Conservation (phyloP, 2,797 vertebrate genomes). For the Mionectes olivaceus region DNA sequence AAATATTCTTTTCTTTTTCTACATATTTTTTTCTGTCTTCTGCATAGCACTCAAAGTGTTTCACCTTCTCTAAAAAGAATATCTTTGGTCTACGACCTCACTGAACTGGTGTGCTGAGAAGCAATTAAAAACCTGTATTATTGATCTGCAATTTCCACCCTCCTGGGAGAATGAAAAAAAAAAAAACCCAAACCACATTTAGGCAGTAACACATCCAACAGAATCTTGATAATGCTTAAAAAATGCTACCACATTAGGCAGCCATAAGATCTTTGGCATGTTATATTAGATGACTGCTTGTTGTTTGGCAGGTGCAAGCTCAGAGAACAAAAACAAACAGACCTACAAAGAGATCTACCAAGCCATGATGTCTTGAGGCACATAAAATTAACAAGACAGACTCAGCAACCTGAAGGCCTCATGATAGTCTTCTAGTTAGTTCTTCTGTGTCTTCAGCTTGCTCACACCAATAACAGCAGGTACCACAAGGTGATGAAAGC, state of each 20-base stretch:
- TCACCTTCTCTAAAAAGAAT: background rate
- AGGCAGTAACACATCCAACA: background rate
- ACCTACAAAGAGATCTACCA: background rate
- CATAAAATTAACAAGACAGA: background rate
- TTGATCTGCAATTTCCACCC: background rate
- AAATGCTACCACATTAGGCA: background rate
- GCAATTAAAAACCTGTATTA: background rate
- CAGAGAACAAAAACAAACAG: background rate
- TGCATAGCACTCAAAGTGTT: background rate
- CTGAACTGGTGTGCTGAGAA: background rate
- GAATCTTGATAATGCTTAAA: background rate
- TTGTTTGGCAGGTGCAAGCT: background rate
- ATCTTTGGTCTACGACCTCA: background rate
- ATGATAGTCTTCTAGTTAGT: background rate
- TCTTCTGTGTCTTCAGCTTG: background rate
- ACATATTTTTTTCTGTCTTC: background rate
- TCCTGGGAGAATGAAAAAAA: background rate
- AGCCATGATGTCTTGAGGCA: background rate
- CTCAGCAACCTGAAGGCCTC: background rate
- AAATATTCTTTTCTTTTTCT: background rate
- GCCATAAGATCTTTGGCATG: fast-evolving
- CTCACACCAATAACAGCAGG: background rate
- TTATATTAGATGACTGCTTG: background rate
- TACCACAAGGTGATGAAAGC: background rate
- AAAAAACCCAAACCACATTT: background rate